Evolutionary conservation across 2,113 vertebrate species (phyloP), one percentile per base, ranked within the genome.

Genomic region (Oreochromis aureus): DNA sequence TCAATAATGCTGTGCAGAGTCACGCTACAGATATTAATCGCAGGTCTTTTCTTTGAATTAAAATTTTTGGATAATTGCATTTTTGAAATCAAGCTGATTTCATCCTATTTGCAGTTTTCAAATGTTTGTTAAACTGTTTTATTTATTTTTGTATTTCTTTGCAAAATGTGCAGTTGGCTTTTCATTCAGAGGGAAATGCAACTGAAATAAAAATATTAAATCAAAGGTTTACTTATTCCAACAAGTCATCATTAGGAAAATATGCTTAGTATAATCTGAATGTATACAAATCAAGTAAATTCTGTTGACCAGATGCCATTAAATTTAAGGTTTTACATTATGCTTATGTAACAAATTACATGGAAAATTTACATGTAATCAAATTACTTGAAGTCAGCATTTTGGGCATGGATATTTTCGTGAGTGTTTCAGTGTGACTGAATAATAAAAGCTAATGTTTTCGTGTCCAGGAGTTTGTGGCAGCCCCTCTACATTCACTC

Each of bases 391-490:
- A 39, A 22, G 61, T 39, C 61, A 69, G 34, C 61, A 69, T 2
- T 69, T 1, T 69, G 34, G 34, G 0, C 61, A 66, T 3, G 10
- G 11, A 2, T 0, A 22, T 69, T 69, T 69, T 2, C 5, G 0
- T 41, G 36, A 22, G 63, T 41, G n/a, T n/a, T 78, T 51, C 73
- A 53, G 46, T 34, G 46, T 53, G 48, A 34, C 46, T 53, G 46
- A 53, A 78, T n/a, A 13, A 34, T 53, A 53, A 78, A 69, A 34
- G 2, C 32, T 0, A 9, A 46, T 56, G 53, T 22, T 34, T 80
- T 5, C 39, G 16, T 4, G 10, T 56, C 18, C 24, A 2, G 39
- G 61, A 41, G 80, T 76, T 19, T 15, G 27, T 18, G 46, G 13
- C 30, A 63, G 46, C 34, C 36, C 59, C 54, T 83, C 19, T 63